Conservation (phyloP, 2,797 vertebrate genomes). For the Falco berigora region DNA sequence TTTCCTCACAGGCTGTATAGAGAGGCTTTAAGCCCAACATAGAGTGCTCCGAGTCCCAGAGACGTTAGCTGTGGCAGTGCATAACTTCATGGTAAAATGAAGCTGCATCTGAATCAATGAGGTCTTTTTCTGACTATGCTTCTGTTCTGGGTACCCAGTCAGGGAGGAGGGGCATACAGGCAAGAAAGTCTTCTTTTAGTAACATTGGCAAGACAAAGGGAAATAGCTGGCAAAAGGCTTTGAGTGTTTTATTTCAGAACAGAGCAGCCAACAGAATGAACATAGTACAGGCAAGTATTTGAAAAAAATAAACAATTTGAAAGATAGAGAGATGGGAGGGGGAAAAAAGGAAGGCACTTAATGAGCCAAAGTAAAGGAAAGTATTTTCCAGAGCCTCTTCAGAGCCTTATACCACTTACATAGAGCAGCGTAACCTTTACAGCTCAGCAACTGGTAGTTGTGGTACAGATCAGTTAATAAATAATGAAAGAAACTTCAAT, state of each 20-base stretch:
- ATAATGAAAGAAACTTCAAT: not conserved
- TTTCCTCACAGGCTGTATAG: not conserved
- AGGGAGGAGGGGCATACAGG: not conserved
- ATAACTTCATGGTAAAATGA: not conserved
- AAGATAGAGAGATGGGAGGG: not conserved
- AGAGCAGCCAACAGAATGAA: not conserved
- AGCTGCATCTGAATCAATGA: not conserved
- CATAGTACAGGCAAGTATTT: not conserved
- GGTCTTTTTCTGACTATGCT: not conserved
- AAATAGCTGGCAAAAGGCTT: not conserved
- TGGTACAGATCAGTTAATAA: not conserved
- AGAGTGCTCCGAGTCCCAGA: not conserved
- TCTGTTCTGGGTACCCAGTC: constrained; percentile 10
- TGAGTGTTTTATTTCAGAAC: not conserved
- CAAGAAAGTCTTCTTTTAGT: not conserved
- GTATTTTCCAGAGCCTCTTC: not conserved
- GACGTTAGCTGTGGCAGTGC: not conserved
- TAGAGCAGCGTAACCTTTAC: not conserved
- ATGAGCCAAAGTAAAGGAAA: not conserved
- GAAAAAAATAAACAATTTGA: not conserved
- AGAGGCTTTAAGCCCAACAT: not conserved
- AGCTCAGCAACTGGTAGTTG: not conserved
- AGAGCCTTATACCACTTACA: not conserved
- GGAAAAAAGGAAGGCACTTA: not conserved
- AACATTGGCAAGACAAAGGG: not conserved